Percentiles rank a stretch among this genome's conserved stretches.
Conservation (phyloP, 2,888 invertebrate genomes). For the Graphium colonna region DNA sequence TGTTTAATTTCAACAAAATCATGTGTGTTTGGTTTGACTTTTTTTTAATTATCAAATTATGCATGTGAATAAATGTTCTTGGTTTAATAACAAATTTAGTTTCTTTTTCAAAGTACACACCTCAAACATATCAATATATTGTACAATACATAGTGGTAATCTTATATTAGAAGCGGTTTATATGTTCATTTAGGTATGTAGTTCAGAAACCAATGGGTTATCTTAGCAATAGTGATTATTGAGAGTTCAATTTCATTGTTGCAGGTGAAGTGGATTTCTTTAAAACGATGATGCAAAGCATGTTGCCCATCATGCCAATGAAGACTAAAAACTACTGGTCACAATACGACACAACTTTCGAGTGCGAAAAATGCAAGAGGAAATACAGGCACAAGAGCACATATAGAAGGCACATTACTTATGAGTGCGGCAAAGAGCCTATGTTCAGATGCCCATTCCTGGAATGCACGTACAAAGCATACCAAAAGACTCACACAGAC, state of each 20-base stretch:
- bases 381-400: conserved; percentile 88
- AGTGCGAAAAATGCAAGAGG: conserved; percentile 85
- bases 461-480: conserved; percentile 73
- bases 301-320: conserved; percentile 70
- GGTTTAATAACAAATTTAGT: conserved; percentile 50
- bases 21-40: conserved; percentile 75
- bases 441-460: conserved; percentile 74
- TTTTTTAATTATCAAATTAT: conserved; percentile 59
- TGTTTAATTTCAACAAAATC: conserved; percentile 61
- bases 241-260: conserved; percentile 56
- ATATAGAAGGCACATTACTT: conserved; percentile 84
- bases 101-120: conserved; percentile 29
- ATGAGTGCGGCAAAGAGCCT: conserved; percentile 83
- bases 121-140: neutral
- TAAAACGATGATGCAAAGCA: conserved; percentile 73
- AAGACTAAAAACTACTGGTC: conserved; percentile 77
- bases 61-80: conserved; percentile 79
- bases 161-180: neutral
- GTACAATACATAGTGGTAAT: neutral
- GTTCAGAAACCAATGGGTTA: conserved; percentile 11
- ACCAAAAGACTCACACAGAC: conserved; percentile 75
- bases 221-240: conserved; percentile 20
- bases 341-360: conserved; percentile 67
- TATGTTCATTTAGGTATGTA: conserved; percentile 25
- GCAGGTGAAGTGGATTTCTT: conserved; percentile 76